These are phyloP conservation scores for Trichonephila clavipes DNA, from an alignment of 1,140 invertebrate species.

Conservation along the genomic window DNA sequence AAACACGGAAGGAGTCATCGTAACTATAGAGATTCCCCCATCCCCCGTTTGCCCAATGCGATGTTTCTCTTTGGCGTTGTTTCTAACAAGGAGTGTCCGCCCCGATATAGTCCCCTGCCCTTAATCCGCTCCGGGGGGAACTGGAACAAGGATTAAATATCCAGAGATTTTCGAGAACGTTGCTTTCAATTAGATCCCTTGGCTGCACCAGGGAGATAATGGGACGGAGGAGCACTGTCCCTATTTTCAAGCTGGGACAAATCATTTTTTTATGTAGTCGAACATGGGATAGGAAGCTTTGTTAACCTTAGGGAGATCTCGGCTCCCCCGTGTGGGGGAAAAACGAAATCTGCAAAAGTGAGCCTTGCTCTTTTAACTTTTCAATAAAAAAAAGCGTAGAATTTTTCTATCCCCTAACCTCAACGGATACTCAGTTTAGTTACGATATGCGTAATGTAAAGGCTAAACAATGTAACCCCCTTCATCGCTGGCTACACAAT, in stretches of 20 bases:
- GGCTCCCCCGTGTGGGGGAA: not conserved
- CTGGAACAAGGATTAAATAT: slow-evolving; percentile 73
- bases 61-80: slow-evolving; percentile 63
- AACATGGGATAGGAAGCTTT: slow-evolving; percentile 61
- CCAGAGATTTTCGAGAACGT: slow-evolving; percentile 76
- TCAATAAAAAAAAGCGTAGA: slow-evolving; percentile 20
- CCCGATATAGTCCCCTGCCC: slow-evolving; percentile 60
- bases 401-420: slow-evolving; percentile 35
- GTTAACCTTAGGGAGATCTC: slow-evolving; percentile 60
- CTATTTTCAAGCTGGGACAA: slow-evolving; percentile 72
- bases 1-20: slow-evolving; percentile 49
- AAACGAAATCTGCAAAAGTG: slow-evolving; percentile 44
- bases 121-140: slow-evolving; percentile 46
- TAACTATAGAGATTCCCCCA: slow-evolving; percentile 16
- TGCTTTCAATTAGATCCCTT: slow-evolving; percentile 75
- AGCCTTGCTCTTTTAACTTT: slow-evolving; percentile 67
- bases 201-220: slow-evolving; percentile 74
- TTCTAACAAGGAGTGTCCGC: slow-evolving; percentile 73
- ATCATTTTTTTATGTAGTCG: slow-evolving; percentile 75
- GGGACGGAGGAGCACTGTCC: slow-evolving; percentile 62
- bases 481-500: not conserved
- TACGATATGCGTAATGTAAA: slow-evolving; percentile 31
- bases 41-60: not conserved
- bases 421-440: slow-evolving; percentile 19
- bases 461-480: not conserved